Evolutionary conservation across 92 coral and sea anemone species (phyloP), one percentile per base, ranked within the genome.

Genomic region (Scolanthus callimorphus): DNA sequence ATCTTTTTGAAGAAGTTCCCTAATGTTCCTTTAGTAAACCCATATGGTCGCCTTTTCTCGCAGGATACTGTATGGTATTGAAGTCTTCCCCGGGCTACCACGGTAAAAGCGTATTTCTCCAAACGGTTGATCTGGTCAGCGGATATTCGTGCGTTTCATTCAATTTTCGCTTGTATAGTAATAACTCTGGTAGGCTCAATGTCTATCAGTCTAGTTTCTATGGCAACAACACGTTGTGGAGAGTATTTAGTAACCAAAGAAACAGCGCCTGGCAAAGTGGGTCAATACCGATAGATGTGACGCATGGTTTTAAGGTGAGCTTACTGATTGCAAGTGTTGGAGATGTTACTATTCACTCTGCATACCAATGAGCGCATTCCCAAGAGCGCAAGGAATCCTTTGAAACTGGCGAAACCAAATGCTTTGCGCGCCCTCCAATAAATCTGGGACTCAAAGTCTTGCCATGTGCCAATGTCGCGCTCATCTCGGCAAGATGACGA

Each of bases 171-270:
- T 63, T 79, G 55, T 26, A 20, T 62, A 80, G 80, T 0, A 12
- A n/a, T 23, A 61, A 51, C 22, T 53, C 61, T 4, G 85, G 85
- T 4, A 61, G 80, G 51, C 66, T 79, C 0, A 79, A 71, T 48
- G 73, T 79, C 27, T 45, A 71, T 17, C 15, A 41, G 2, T 39
- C 20, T 15, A 75, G 57, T 56, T 48, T 25, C 41, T 23, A 46
- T 24, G 85, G 70, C 15, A 52, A 63, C 15, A 60, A 65, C 20
- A 30, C 43, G 43, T 25, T 71, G 29, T 79, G 85, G 85, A 58
- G 74, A 51, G 38, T 54, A 12, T 26, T 28, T 41, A 80, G 80
- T 27, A 58, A 79, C 57, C 85, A 71, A 29, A 55, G 60, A n/a
- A n/a, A n/a, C 9, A 38, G 57, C 20, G 51, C 50, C 12, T 79